Evolutionary conservation across 2,888 invertebrate genomes (phyloP).

Genomic region (Drosophila tanythrix): DNA sequence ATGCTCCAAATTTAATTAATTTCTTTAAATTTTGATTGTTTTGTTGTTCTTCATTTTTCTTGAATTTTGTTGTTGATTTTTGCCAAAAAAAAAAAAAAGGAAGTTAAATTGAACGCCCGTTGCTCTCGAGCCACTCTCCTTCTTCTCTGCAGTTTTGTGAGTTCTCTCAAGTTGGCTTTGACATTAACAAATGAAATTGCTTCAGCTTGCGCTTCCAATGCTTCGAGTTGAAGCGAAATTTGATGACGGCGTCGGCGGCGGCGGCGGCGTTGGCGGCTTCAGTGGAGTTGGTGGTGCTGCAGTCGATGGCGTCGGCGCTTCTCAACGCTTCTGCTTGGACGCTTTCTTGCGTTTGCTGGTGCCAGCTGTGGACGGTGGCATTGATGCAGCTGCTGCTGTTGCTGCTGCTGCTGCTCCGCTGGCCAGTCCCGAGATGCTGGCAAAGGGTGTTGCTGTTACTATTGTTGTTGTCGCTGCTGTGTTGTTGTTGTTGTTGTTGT

Average conservation of each 20-base stretch:
- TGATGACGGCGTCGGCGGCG: conserved; percentile 53
- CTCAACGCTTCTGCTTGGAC: conserved; percentile 83
- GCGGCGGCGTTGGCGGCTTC: background rate
- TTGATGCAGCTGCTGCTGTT: conserved; percentile 36
- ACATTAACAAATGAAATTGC: conserved; percentile 68
- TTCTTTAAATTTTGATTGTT: conserved; percentile 49
- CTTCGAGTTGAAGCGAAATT: conserved; percentile 72
- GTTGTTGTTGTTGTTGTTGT: conserved; percentile 29
- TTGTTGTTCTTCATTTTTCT: conserved; percentile 7
- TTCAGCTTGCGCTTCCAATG: conserved; percentile 71
- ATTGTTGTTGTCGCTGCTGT: conserved; percentile 21
- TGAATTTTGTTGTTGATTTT: conserved; percentile 12
- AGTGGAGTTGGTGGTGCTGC: conserved; percentile 9
- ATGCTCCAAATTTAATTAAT: conserved; percentile 26
- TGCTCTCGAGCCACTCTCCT: conserved; percentile 4
- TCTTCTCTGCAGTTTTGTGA: conserved; percentile 3
- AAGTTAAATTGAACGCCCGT: background rate
- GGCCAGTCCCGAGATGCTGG: conserved; percentile 9
- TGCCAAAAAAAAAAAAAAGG: conserved; percentile 17
- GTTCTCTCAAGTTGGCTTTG: conserved; percentile 45
- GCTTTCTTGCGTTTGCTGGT: conserved; percentile 83
- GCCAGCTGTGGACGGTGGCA: conserved; percentile 49
- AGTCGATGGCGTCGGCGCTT: conserved; percentile 18
- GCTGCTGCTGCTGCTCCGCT: conserved; percentile 27
- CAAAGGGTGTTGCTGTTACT: conserved; percentile 22